Evolutionary conservation across 2,113 vertebrate species (phyloP).

Genomic region (Furnarius figulus): DNA sequence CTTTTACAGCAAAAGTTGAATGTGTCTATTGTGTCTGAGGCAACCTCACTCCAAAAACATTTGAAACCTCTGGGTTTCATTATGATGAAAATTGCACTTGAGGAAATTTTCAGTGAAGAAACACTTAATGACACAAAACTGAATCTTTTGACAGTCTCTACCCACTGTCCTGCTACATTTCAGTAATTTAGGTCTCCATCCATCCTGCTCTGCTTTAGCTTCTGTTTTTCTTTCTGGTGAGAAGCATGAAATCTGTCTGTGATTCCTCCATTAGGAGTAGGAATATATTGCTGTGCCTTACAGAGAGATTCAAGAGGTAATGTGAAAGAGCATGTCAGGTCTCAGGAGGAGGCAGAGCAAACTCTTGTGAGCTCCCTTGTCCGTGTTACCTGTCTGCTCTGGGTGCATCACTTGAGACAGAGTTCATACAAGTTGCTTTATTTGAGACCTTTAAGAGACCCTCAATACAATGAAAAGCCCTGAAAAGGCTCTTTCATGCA

Average conservation of each 20-base stretch:
- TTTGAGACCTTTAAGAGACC: not conserved
- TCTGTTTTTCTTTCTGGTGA: not conserved
- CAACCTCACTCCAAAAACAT: not conserved
- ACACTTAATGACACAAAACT: not conserved
- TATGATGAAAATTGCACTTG: not conserved
- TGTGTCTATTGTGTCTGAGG: not conserved
- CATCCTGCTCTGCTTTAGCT: not conserved
- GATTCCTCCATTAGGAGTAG: not conserved
- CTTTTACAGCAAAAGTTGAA: not conserved
- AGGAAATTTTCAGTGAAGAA: not conserved
- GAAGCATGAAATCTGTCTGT: not conserved
- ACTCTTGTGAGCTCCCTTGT: not conserved
- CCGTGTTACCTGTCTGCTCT: not conserved
- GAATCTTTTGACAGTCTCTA: not conserved
- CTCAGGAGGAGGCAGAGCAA: not conserved
- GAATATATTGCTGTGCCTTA: not conserved
- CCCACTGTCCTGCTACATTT: not conserved
- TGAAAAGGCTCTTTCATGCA: not conserved
- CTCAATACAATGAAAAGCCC: not conserved
- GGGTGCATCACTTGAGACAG: not conserved
- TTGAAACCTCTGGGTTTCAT: not conserved
- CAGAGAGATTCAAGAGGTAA: not conserved
- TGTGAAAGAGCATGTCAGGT: not conserved
- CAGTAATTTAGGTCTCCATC: not conserved
- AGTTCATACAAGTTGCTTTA: not conserved